Conservation (phyloP, 2,888 invertebrate genomes). For the Deilephila porcellus region DNA sequence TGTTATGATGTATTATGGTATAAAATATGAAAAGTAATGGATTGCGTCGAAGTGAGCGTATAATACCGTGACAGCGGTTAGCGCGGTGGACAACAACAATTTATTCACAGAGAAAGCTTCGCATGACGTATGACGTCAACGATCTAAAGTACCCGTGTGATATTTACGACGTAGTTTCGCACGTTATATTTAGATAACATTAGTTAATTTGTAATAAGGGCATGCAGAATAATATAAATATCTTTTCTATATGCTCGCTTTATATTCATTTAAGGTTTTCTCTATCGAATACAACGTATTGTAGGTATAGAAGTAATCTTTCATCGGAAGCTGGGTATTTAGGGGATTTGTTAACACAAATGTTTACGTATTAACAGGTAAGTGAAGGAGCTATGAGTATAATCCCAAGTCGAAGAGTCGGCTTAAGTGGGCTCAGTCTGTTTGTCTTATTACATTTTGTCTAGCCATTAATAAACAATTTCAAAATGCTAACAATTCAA, state of each 20-base stretch:
- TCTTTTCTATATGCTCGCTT: too few relatives aligned
- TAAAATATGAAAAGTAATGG: conserved; percentile 54
- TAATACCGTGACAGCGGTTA: conserved; percentile 65
- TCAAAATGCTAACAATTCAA: neutral
- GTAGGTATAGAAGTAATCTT: neutral
- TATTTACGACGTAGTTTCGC: conserved; percentile 18
- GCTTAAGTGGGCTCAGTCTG: conserved; percentile 52
- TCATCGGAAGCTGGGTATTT: neutral
- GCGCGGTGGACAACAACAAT: conserved; percentile 57
- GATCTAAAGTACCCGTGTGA: conserved; percentile 19
- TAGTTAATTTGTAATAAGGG: conserved; percentile 11
- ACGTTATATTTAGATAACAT: conserved; percentile 16
- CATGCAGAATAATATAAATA: neutral
- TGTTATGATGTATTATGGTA: conserved; percentile 35
- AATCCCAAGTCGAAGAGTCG: conserved; percentile 54
- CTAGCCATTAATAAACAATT: neutral
- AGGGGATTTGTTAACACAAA: neutral
- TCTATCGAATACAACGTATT: neutral
- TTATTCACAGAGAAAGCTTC: conserved; percentile 61
- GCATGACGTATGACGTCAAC: conserved; percentile 48
- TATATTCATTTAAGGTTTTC: neutral
- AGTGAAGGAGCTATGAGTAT: conserved; percentile 36
- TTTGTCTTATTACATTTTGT: conserved; percentile 51
- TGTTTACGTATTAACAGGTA: conserved; percentile 24
- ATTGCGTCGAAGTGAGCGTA: conserved; percentile 50